Evolutionary conservation across 2,888 invertebrate species (phyloP), one percentile per base, ranked within the genome.

Genomic region (Microchrysa polita): DNA sequence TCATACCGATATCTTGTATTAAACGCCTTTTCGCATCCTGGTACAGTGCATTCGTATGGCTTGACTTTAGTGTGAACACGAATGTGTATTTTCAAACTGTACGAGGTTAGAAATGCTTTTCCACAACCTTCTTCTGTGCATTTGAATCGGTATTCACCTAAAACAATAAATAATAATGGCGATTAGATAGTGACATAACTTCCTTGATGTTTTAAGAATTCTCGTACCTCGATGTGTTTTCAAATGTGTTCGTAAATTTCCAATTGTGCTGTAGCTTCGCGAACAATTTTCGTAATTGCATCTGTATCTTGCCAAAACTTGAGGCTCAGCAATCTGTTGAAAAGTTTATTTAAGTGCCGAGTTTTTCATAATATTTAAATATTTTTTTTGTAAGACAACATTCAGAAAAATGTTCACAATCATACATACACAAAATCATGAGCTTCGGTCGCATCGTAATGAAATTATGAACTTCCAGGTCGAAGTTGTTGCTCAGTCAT

Each of bases 71-170:
- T 96, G 84, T 97, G 97, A 52, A 96, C 96, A 77, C 97, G 88
- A 77, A 95, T 91, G 84, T 97, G 97, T 79, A 97, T 96, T 87
- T 96, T 96, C 77, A 97, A 86, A 86, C 96, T 96, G 86, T 97
- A 97, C 34, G 96, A 96, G 23, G 96, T 97, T 74, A 97, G 88
- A 86, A 97, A 97, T 75, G 95, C 93, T 86, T 97, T 97, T 75
- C 93, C 93, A 85, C 97, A 97, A 78, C 90, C 90, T 76, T 91
- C 90, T 84, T 95, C 93, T 52, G 92, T 89, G 85, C 97, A 97
- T 86, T 94, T 93, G 86, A 97, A 97, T 81, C 93, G 90, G 87
- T 93, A 97, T 87, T 97, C 97, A 81, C 97, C 97, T 96, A 10
- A 60, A 60, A 16, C 23, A 20, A 72, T 34, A 40, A 48, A n/a